Evolutionary conservation across 2,113 vertebrate species (phyloP).

Genomic region (Dasyprocta punctata): DNA sequence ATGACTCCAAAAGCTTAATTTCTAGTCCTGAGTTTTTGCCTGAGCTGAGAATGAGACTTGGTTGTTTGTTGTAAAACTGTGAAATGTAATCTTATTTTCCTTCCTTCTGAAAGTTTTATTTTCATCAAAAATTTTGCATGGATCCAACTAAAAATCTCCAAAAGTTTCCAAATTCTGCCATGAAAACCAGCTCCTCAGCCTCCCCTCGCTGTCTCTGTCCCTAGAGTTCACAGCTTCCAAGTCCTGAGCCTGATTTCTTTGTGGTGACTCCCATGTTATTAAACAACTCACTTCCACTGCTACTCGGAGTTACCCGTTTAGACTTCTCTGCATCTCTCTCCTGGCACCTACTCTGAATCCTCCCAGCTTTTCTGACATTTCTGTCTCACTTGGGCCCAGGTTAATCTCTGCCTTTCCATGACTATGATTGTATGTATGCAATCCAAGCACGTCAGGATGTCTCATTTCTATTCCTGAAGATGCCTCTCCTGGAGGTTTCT

Average conservation of each 20-base stretch:
- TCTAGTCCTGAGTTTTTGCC: background rate
- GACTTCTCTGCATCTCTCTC: background rate
- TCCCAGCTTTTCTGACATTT: background rate
- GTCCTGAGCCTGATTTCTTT: background rate
- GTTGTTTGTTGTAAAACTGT: background rate
- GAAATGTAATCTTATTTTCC: background rate
- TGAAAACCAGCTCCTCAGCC: background rate
- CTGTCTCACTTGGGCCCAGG: background rate
- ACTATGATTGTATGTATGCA: too few species aligned
- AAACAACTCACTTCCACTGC: rapidly evolving
- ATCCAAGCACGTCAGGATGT: background rate
- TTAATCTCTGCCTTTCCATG: too few species aligned
- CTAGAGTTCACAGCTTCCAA: background rate
- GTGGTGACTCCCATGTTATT: background rate
- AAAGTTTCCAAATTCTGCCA: background rate
- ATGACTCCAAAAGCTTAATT: background rate
- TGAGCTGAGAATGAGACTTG: background rate
- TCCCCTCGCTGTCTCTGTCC: too few species aligned
- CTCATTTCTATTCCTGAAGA: background rate
- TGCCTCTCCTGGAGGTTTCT: background rate
- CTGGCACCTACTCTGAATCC: rapidly evolving
- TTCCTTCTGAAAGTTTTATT: background rate
- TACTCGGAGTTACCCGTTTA: background rate
- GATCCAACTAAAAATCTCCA: background rate
- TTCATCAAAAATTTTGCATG: background rate